Evolutionary conservation across 1,140 invertebrate species (phyloP).

Genomic region (Helicoverpa zea): DNA sequence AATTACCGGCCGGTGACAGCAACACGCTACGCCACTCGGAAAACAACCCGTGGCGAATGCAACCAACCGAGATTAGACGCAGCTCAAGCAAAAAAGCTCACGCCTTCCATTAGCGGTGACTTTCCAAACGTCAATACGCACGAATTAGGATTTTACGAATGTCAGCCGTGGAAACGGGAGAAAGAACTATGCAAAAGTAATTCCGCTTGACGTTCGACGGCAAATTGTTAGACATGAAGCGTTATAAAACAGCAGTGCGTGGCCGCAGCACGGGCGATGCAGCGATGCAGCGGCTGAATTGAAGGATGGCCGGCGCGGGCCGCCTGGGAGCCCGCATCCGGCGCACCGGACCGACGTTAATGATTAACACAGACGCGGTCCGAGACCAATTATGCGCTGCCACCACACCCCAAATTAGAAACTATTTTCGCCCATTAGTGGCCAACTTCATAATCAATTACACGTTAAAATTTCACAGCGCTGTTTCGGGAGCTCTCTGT

Average conservation of each 20-base stretch:
- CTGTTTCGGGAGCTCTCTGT: conserved; percentile 81
- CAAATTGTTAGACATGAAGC: conserved; percentile 49
- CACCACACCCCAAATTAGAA: conserved; percentile 84
- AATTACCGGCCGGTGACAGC: conserved; percentile 81
- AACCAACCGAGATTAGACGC: conserved; percentile 74
- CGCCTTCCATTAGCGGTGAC: conserved; percentile 81
- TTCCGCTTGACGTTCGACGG: conserved; percentile 56
- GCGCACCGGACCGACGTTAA: conserved; percentile 70
- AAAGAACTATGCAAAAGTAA: conserved; percentile 70
- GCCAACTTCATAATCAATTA: conserved; percentile 87
- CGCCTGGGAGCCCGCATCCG: conserved; percentile 63
- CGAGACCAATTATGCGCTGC: conserved; percentile 81
- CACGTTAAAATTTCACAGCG: conserved; percentile 84
- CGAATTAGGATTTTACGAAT: conserved; percentile 79
- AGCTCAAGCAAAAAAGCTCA: conserved; percentile 76
- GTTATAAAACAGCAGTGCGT: conserved; percentile 41
- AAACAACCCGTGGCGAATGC: conserved; percentile 82
- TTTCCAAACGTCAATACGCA: conserved; percentile 84
- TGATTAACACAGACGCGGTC: conserved; percentile 80
- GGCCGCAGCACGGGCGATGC: background rate
- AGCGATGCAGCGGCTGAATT: conserved; percentile 59
- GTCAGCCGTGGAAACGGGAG: conserved; percentile 54
- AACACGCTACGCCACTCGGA: conserved; percentile 78
- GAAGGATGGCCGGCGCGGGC: conserved; percentile 65
- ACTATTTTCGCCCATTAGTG: conserved; percentile 86